Evolutionary conservation across 2,888 invertebrate genomes (phyloP).

Genomic region (Macrosiphum euphorbiae): DNA sequence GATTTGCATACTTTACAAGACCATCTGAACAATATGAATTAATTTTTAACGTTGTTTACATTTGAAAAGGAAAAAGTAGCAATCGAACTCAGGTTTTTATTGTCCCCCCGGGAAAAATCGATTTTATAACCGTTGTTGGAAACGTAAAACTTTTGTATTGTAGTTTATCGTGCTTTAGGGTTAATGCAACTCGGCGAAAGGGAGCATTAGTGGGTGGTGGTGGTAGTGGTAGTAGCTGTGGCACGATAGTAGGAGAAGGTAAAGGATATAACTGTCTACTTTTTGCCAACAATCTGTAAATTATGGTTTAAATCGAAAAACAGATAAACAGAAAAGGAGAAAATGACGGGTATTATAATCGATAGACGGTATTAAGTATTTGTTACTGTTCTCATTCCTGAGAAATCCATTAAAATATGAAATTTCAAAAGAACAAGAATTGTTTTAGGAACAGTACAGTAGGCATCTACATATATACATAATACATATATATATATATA

Average conservation of each 20-base stretch:
- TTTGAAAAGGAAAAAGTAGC: constrained; percentile 20
- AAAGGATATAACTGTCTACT: constrained; percentile 57
- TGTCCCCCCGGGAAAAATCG: constrained; percentile 38
- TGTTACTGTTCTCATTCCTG: background rate
- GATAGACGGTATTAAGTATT: constrained; percentile 25
- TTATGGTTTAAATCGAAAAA: constrained; percentile 57
- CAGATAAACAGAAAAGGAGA: constrained; percentile 44
- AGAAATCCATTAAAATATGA: background rate
- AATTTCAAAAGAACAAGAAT: background rate
- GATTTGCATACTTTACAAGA: background rate
- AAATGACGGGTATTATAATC: constrained; percentile 26
- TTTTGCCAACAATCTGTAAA: constrained; percentile 62
- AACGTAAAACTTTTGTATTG: constrained; percentile 54
- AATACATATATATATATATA: too few species aligned
- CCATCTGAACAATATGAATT: constrained; percentile 23
- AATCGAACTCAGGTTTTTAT: constrained; percentile 43
- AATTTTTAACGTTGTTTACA: constrained; percentile 48
- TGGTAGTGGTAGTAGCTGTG: background rate
- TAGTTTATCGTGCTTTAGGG: constrained; percentile 46
- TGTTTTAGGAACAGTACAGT: background rate
- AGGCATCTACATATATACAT: background rate
- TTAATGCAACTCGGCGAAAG: constrained; percentile 42
- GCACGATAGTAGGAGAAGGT: background rate
- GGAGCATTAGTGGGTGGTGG: constrained; percentile 31
- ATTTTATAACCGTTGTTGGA: constrained; percentile 50